These are phyloP conservation scores for Peromyscus attwateri DNA, from an alignment of 2,797 vertebrate species.

Conservation along the genomic window DNA sequence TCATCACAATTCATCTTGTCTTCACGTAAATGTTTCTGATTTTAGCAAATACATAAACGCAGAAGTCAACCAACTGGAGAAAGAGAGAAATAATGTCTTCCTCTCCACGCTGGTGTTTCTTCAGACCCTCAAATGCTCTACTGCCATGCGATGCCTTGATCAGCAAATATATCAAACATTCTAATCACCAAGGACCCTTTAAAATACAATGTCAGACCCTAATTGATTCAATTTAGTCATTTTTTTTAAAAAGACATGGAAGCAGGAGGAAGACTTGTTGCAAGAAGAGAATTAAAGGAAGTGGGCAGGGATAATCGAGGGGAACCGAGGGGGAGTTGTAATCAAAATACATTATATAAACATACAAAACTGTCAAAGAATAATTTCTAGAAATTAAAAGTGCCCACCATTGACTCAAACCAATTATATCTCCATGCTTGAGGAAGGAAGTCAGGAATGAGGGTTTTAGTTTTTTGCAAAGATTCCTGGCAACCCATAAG, in stretches of 20 bases:
- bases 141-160: not conserved
- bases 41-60: not conserved
- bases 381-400: not conserved
- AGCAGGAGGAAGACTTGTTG: not conserved
- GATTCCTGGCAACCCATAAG: not conserved
- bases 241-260: not conserved
- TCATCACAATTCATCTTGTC: not conserved
- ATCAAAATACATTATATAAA: not conserved
- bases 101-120: not conserved
- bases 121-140: not conserved
- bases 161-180: not conserved
- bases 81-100: not conserved
- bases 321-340: not conserved
- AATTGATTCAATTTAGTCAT: not conserved
- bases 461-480: not conserved
- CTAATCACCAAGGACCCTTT: not conserved
- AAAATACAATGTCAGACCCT: not conserved
- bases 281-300: not conserved
- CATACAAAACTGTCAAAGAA: not conserved
- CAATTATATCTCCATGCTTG: not conserved
- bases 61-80: not conserved
- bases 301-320: not conserved
- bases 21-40: not conserved
- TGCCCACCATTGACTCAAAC: not conserved
- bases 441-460: not conserved